These are phyloP conservation scores for Ferdinandea cuprea DNA, from an alignment of 2,888 invertebrate genomes.

Conservation along the genomic window DNA sequence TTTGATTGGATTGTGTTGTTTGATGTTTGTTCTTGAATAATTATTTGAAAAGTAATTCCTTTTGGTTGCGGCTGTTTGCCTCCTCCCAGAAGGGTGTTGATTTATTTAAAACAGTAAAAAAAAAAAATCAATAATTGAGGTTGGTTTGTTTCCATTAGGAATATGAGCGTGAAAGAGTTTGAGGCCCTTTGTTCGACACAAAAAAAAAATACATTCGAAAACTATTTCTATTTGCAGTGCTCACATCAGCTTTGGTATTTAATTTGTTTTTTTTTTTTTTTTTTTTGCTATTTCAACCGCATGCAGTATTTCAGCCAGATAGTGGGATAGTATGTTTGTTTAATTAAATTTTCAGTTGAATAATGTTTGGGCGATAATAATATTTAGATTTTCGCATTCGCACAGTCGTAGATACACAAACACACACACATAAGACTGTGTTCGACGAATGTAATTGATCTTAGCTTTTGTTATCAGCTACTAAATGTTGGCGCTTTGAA, in stretches of 20 bases:
- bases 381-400: slow-evolving; percentile 8
- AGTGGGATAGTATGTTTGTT: not conserved
- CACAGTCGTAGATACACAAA: not conserved
- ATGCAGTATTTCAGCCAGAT: not conserved
- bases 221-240: slow-evolving; percentile 14
- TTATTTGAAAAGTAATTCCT: slow-evolving; percentile 22
- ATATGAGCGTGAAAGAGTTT: slow-evolving; percentile 10
- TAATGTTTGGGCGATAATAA: not conserved
- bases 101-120: slow-evolving; percentile 38
- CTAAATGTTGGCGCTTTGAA: slow-evolving; percentile 17
- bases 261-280: slow-evolving; percentile 3
- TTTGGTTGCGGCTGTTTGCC: slow-evolving; percentile 11
- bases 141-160: slow-evolving; percentile 47
- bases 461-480: slow-evolving; percentile 17
- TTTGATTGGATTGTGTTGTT: slow-evolving; percentile 19
- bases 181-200: no score
- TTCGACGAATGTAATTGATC: slow-evolving; percentile 18
- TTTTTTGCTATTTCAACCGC: not conserved
- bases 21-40: slow-evolving; percentile 9
- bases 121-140: no score
- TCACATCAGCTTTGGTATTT: slow-evolving; percentile 18
- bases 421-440: not conserved
- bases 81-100: slow-evolving; percentile 32
- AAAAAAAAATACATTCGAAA: slow-evolving; percentile 4
- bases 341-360: not conserved